Base-by-base conservation (phyloP, 2,113 vertebrate genomes). In the Balaeniceps rex region DNA sequence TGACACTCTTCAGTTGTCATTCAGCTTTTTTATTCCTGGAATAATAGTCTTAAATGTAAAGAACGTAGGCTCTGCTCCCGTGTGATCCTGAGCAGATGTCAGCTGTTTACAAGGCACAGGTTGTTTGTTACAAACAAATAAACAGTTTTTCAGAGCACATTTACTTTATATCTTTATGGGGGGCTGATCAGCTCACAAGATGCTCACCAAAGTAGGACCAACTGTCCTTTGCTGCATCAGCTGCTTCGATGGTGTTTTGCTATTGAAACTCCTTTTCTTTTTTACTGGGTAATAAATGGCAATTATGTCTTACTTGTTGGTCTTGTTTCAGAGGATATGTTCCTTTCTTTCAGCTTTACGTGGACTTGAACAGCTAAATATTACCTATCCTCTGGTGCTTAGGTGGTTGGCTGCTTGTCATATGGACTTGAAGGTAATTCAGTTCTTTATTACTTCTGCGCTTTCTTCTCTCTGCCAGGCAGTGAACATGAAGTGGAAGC, bases 171-270 rank as follows among this genome's bases (percentile, higher is more conserved):
- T 92, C 57, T 97, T 97, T 95, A 86, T 79, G 54, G 88, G 57
- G 78, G 75, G 89, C 83, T 92, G 93, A 95, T 95, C 89, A 96
- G 71, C 94, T 95, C 93, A 86, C 49, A 89, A 83, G 70, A 92
- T 29, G 25, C 80, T 93, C 93, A 93, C 57, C 94, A 97, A 94
- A 97, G 88, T 68, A 83, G 81, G 83, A 93, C 95, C 95, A 97
- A 97, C 92, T 97, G 96, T 97, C 95, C 90, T 98, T 98, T 96
- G 87, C 71, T 91, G 95, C 95, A 86, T 98, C 97, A 97, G 95
- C 97, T 98, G 97, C 96, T 61, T 88, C 6, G 2, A 23, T 0
- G 31, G 76, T 95, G 84, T 88, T 97, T 89, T 96, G 85, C 83
- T 61, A 90, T 84, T 86, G 76, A 97, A 97, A 97, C 68, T 85